These are phyloP conservation scores for Xenentodon cancila DNA, from an alignment of 2,797 vertebrate species.

Conservation along the genomic window DNA sequence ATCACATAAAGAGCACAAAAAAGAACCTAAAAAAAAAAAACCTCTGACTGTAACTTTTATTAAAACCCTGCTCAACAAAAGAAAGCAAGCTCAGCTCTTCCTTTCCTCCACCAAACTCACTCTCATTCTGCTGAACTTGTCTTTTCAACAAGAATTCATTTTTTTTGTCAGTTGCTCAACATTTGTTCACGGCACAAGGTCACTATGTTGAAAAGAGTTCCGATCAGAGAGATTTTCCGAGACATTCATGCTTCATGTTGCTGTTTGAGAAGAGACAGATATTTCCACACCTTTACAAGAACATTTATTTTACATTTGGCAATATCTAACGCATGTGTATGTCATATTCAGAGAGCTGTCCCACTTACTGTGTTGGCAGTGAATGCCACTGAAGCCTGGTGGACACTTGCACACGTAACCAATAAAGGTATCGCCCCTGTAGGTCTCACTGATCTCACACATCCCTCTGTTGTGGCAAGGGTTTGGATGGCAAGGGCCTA, in stretches of 20 bases:
- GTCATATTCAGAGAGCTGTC: not conserved
- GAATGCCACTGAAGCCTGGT: constrained; percentile 92
- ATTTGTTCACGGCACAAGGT: constrained; percentile 48
- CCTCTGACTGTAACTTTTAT: constrained; percentile 66
- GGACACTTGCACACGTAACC: constrained; percentile 96
- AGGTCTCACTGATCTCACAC: constrained; percentile 96
- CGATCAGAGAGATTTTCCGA: not conserved
- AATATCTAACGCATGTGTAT: not conserved
- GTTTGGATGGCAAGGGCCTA: constrained; percentile 95
- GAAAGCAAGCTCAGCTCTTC: constrained; percentile 65
- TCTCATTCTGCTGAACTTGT: constrained; percentile 56
- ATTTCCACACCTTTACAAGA: not conserved
- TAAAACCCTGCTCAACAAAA: constrained; percentile 64
- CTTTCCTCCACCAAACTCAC: constrained; percentile 50
- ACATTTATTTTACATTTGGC: not conserved
- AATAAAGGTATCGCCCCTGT: constrained; percentile 96
- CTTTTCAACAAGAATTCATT: constrained; percentile 49
- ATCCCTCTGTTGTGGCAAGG: constrained; percentile 96
- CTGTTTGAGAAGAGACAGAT: not conserved
- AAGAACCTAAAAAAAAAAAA: constrained; percentile 28
- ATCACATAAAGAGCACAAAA: constrained; percentile 33
- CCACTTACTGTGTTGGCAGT: constrained; percentile 98
- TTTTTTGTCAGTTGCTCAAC: constrained; percentile 45
- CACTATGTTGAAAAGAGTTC: constrained; percentile 26
- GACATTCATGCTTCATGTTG: constrained; percentile 9